phyloP scores from a whole-genome alignment of 2,888 invertebrate species.

The Clivina fossor region DNA sequence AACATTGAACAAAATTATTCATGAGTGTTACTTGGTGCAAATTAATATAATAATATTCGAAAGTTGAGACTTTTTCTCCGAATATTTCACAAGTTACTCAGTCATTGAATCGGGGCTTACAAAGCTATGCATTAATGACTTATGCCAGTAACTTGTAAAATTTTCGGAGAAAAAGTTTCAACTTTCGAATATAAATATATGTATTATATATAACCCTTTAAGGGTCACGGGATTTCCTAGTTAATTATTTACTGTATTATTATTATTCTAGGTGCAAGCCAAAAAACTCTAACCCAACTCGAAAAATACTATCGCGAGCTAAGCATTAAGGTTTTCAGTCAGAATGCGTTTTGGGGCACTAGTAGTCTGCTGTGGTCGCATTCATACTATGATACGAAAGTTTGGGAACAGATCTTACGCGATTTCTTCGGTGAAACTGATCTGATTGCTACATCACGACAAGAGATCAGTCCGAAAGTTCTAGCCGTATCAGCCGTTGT shows the following conservation, averaged over 20 bases:
- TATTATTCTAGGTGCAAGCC: slow-evolving; percentile 55
- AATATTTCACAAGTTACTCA: too few species aligned
- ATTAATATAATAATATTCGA: too few species aligned
- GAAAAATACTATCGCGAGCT: slow-evolving; percentile 62
- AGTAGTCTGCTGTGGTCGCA: slow-evolving; percentile 80
- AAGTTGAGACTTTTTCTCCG: too few species aligned
- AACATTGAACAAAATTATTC: too few species aligned
- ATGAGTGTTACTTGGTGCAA: too few species aligned
- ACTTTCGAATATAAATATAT: too few species aligned
- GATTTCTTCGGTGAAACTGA: slow-evolving; percentile 64
- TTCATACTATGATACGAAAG: slow-evolving; percentile 83
- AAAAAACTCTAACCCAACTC: slow-evolving; percentile 62
- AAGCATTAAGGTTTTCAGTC: slow-evolving; percentile 67
- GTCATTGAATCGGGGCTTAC: too few species aligned
- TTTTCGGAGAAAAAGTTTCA: too few species aligned
- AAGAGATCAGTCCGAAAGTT: slow-evolving; percentile 61
- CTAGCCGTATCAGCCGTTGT: slow-evolving; percentile 79
- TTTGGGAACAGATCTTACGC: slow-evolving; percentile 78
- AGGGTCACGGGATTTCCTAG: too few species aligned
- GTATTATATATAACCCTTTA: too few species aligned
- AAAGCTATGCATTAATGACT: too few species aligned
- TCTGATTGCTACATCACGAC: slow-evolving; percentile 62
- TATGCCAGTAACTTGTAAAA: too few species aligned
- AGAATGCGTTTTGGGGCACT: slow-evolving; percentile 67
- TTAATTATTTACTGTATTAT: slow-evolving; percentile 13